Evolutionary conservation across 2,888 invertebrate genomes (phyloP).

Genomic region (Pristionchus arcanus): DNA sequence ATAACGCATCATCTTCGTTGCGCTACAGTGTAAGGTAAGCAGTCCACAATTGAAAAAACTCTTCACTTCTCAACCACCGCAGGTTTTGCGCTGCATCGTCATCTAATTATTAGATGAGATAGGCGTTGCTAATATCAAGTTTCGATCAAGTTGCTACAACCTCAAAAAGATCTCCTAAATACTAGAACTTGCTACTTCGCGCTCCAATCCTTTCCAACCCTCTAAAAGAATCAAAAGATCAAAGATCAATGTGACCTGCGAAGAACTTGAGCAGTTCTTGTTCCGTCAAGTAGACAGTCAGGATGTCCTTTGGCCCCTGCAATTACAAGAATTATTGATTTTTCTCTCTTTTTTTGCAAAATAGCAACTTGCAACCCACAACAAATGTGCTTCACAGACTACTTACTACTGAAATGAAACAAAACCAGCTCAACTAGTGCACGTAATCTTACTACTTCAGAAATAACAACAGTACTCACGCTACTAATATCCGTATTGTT

Average conservation of each 20-base stretch:
- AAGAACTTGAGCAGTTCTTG: conserved; percentile 6
- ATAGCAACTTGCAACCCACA: background rate
- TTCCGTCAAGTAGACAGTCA: background rate
- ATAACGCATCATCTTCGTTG: too few relatives aligned
- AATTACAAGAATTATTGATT: background rate
- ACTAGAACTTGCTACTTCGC: too few relatives aligned
- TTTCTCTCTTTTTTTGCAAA: background rate
- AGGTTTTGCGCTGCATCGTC: too few relatives aligned
- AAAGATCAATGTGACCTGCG: background rate
- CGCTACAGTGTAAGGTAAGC: too few relatives aligned
- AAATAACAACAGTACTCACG: background rate
- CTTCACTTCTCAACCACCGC: too few relatives aligned
- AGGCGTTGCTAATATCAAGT: too few relatives aligned
- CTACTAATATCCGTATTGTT: background rate
- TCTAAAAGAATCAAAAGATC: background rate
- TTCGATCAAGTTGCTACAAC: too few relatives aligned
- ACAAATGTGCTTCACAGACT: background rate
- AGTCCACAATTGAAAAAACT: too few relatives aligned
- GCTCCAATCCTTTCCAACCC: too few relatives aligned
- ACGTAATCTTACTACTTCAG: background rate
- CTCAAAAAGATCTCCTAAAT: too few relatives aligned
- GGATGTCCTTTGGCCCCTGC: conserved; percentile 29
- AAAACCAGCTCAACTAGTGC: background rate
- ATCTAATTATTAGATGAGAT: too few relatives aligned
- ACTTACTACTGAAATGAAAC: background rate